Evolutionary conservation across 2,113 vertebrate species (phyloP).

Genomic region (Cephalopholis sonnerati): DNA sequence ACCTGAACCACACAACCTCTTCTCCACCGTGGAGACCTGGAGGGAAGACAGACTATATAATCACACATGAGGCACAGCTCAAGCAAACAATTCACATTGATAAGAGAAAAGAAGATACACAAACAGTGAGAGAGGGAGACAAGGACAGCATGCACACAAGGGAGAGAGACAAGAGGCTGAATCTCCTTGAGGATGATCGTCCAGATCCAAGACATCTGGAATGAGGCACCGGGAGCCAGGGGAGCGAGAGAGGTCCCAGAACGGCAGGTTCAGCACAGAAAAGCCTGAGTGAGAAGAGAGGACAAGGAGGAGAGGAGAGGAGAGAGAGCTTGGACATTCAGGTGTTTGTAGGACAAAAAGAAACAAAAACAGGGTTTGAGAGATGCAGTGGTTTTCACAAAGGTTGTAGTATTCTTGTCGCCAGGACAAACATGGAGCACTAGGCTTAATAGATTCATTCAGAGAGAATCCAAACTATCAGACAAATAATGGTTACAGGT

Average conservation of each 20-base stretch:
- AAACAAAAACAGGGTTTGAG: background rate
- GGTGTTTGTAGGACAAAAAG: background rate
- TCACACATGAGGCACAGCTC: background rate
- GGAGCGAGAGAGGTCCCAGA: background rate
- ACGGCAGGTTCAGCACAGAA: background rate
- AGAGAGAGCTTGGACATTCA: background rate
- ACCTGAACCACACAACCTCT: background rate
- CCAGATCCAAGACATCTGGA: conserved; percentile 5
- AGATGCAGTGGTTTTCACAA: background rate
- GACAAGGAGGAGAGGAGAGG: background rate
- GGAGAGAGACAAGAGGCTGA: background rate
- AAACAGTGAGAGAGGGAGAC: background rate
- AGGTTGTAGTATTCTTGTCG: background rate
- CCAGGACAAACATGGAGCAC: background rate
- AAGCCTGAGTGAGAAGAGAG: background rate
- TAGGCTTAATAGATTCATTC: too few species aligned
- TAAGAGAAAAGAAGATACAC: background rate
- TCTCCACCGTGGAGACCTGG: background rate
- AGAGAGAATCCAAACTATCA: too few species aligned
- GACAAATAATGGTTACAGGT: too few species aligned
- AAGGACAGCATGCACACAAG: background rate
- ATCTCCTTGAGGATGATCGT: background rate
- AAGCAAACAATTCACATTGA: background rate
- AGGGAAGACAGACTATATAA: background rate
- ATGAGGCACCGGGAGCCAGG: background rate